Evolutionary conservation across 2,797 vertebrate species (phyloP).

Genomic region (Acrossocheilus wenchowensis): DNA sequence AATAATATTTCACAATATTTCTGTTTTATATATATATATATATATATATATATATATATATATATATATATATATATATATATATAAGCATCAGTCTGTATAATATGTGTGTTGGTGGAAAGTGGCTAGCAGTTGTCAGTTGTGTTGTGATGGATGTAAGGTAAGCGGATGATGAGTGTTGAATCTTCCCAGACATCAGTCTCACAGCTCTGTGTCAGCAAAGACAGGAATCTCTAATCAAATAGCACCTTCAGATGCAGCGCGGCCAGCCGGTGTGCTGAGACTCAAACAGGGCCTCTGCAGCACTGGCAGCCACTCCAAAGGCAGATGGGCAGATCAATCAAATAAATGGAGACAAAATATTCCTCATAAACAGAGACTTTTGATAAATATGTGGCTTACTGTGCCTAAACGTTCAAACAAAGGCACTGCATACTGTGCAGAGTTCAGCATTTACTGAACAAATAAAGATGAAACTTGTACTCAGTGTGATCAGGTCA

Average conservation of each 20-base stretch:
- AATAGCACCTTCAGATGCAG: constrained; percentile 8
- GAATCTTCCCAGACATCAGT: constrained; percentile 28
- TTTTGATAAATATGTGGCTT: constrained; percentile 25
- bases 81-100: background rate
- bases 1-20: background rate
- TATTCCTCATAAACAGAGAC: constrained; percentile 8
- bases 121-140: background rate
- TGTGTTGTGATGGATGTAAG: constrained; percentile 16
- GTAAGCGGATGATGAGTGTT: constrained; percentile 38
- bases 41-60: background rate
- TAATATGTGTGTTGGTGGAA: background rate
- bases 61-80: too few species aligned
- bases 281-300: background rate
- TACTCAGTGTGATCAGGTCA: background rate
- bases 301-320: background rate
- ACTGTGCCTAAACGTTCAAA: background rate
- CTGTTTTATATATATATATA: too few species aligned
- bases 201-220: constrained; percentile 19
- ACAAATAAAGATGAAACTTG: background rate
- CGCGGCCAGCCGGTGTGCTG: background rate
- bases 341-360: constrained; percentile 34
- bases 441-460: background rate
- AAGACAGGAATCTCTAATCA: constrained; percentile 31
- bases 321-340: constrained; percentile 27
- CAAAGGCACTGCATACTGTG: background rate